Evolutionary conservation across 1,140 invertebrate genomes (phyloP).

Genomic region (Hirudo medicinalis): DNA sequence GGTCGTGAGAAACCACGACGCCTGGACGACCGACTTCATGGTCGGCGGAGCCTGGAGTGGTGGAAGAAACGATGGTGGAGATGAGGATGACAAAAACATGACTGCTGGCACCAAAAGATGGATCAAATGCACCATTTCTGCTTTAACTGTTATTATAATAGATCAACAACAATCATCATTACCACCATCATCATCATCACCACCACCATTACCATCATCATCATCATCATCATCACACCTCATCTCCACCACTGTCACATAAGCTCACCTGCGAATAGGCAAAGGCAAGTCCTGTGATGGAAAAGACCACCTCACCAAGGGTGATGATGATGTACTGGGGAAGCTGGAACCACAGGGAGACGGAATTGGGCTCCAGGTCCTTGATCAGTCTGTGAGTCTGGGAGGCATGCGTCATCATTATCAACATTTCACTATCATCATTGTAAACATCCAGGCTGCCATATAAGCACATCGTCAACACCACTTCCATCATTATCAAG

Average conservation of each 20-base stretch:
- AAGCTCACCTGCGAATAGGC: conserved; percentile 59
- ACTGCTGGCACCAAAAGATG: not conserved
- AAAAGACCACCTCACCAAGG: conserved; percentile 71
- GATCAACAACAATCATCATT: not conserved
- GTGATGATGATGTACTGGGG: conserved; percentile 78
- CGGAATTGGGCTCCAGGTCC: conserved; percentile 45
- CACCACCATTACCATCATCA: not conserved
- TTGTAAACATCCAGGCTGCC: not conserved
- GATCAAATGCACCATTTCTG: not conserved
- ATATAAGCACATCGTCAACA: not conserved
- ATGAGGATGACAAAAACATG: conserved; percentile 11
- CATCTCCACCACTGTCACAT: not conserved
- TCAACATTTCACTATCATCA: not conserved
- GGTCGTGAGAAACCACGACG: conserved; percentile 73
- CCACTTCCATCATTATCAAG: not conserved
- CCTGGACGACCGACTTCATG: conserved; percentile 83
- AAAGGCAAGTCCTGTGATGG: conserved; percentile 78
- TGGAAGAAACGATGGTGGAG: conserved; percentile 29
- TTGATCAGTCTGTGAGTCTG: not conserved
- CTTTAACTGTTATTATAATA: not conserved
- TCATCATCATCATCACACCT: too few relatives aligned
- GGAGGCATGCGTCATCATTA: not conserved
- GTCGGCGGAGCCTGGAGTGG: conserved; percentile 63
- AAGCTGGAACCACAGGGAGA: conserved; percentile 68
- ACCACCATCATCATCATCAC: not conserved